These are phyloP conservation scores for Pluvialis apricaria DNA, from an alignment of 2,113 vertebrate species.

Conservation along the genomic window DNA sequence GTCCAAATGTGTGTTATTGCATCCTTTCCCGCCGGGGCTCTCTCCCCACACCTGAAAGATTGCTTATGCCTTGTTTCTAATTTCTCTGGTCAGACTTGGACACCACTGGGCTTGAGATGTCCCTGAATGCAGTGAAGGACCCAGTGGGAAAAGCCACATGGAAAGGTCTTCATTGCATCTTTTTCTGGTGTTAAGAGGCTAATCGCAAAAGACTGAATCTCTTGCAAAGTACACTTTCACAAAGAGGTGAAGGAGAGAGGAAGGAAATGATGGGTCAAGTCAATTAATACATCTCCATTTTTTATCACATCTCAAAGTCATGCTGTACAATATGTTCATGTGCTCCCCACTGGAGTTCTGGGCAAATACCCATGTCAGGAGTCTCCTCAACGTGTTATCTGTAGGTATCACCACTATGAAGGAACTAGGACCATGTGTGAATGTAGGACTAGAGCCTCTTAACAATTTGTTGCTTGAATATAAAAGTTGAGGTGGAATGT, in stretches of 20 bases:
- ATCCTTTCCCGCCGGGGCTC: background rate
- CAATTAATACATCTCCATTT: background rate
- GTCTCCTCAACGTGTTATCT: accelerated
- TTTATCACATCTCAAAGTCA: background rate
- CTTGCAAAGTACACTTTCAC: background rate
- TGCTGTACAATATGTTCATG: background rate
- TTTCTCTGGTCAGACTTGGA: background rate
- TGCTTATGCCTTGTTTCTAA: background rate
- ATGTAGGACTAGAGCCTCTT: background rate
- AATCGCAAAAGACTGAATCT: background rate
- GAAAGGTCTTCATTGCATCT: background rate
- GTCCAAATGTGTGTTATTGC: background rate
- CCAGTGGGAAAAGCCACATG: background rate
- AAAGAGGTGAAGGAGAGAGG: background rate
- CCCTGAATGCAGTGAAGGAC: background rate
- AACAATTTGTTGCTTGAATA: background rate
- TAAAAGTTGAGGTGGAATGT: background rate
- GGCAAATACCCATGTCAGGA: background rate
- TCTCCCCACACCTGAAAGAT: background rate
- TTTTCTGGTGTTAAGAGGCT: background rate
- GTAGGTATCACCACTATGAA: background rate
- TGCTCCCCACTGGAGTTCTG: background rate
- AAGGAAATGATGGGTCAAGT: background rate
- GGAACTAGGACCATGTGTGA: background rate
- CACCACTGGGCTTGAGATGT: background rate